phyloP scores from a whole-genome alignment of 2,797 vertebrate genomes.

The Phaenicophaeus curvirostris region DNA sequence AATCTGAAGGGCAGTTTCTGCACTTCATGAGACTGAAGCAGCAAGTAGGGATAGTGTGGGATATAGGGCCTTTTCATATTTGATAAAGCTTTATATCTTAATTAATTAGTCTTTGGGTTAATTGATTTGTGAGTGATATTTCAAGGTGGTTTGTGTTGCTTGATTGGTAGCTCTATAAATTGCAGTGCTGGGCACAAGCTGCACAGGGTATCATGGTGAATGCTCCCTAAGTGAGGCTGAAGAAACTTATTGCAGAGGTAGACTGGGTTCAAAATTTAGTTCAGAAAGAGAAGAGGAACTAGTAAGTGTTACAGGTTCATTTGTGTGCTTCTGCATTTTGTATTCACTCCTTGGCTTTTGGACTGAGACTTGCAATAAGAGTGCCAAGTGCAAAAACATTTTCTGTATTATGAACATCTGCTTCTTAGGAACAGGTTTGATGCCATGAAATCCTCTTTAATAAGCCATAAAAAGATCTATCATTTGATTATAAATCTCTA shows the following conservation, averaged over 20 bases:
- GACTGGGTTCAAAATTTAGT: neutral
- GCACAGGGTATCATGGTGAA: no score
- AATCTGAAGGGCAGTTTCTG: neutral
- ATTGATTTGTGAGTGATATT: neutral
- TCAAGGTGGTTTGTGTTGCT: neutral
- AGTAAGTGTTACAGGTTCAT: neutral
- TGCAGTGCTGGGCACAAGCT: neutral
- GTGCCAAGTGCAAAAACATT: neutral
- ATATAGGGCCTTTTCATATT: neutral
- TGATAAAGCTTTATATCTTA: neutral
- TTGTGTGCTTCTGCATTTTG: neutral
- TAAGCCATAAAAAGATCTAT: neutral
- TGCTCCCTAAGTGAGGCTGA: accelerated
- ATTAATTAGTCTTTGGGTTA: neutral
- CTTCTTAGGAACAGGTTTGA: neutral
- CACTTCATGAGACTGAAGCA: neutral
- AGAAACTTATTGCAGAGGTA: neutral
- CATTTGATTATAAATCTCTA: neutral
- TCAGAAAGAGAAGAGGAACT: neutral
- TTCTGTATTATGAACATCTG: neutral
- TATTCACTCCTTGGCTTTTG: neutral
- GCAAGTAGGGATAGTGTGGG: neutral
- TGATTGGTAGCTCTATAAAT: neutral
- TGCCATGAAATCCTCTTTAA: neutral
- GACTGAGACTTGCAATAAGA: neutral